These are phyloP conservation scores for Glossophaga mutica DNA, from an alignment of 2,797 vertebrate genomes.

Conservation along the genomic window DNA sequence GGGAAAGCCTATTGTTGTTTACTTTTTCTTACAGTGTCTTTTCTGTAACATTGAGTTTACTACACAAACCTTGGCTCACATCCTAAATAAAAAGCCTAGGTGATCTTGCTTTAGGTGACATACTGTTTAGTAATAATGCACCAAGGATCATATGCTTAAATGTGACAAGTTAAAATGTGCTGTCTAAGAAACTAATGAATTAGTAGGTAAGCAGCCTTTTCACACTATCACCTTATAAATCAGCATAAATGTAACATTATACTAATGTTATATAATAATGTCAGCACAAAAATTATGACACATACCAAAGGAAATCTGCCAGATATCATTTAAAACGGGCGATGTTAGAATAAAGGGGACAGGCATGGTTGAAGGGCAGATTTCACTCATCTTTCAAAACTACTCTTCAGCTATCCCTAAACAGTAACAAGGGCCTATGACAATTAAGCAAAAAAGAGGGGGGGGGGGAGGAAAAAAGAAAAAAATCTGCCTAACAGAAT, in stretches of 20 bases:
- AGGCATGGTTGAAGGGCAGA: neutral
- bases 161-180: neutral
- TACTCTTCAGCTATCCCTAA: neutral
- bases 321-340: neutral
- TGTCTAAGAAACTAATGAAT: neutral
- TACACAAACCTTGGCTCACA: neutral
- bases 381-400: conserved; percentile 3
- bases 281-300: neutral
- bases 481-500: neutral
- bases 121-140: neutral
- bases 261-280: neutral
- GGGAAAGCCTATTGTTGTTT: neutral
- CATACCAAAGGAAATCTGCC: neutral
- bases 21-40: neutral
- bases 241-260: neutral
- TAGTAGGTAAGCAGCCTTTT: neutral
- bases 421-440: neutral
- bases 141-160: neutral
- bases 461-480: neutral
- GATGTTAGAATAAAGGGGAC: neutral
- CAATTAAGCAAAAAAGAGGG: neutral
- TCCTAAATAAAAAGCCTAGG: neutral
- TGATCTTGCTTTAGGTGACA: neutral
- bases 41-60: neutral
- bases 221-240: neutral